Conservation (phyloP, 2,888 invertebrate species). For the Amphipyra tragopoginis region DNA sequence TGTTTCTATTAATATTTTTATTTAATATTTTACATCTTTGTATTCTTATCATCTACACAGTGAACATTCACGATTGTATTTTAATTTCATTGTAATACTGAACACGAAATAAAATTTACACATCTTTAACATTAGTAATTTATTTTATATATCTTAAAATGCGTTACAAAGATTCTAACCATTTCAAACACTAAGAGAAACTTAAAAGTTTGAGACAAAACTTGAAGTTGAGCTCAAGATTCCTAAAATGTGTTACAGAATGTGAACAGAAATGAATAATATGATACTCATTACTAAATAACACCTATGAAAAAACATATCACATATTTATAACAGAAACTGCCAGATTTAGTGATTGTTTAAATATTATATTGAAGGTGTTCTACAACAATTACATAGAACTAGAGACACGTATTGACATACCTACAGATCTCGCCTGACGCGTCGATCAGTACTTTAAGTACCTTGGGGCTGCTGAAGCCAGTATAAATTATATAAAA, state of each 20-base stretch:
- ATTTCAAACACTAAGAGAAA: conserved; percentile 46
- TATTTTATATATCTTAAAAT: conserved; percentile 48
- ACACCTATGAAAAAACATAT: conserved; percentile 24
- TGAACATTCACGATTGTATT: conserved; percentile 68
- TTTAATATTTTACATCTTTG: conserved; percentile 69
- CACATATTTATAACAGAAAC: conserved; percentile 7
- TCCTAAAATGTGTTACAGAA: conserved; percentile 24
- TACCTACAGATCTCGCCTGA: not conserved
- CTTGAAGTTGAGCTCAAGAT: conserved; percentile 25
- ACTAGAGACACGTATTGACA: not conserved
- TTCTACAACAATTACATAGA: conserved; percentile 10
- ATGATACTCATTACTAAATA: conserved; percentile 30
- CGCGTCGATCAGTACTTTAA: conserved; percentile 62
- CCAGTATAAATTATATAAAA: conserved; percentile 63
- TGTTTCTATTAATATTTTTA: conserved; percentile 61
- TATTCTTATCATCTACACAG: conserved; percentile 74
- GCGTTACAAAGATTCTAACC: conserved; percentile 48
- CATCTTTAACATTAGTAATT: conserved; percentile 41
- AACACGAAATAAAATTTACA: conserved; percentile 61
- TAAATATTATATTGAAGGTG: conserved; percentile 7
- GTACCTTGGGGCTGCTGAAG: conserved; percentile 79
- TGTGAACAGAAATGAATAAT: conserved; percentile 17
- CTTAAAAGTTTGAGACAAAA: conserved; percentile 41
- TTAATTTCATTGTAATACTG: conserved; percentile 74
- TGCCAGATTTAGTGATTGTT: conserved; percentile 16